phyloP scores from a whole-genome alignment of 2,888 invertebrate species.

The Spisula solida region DNA sequence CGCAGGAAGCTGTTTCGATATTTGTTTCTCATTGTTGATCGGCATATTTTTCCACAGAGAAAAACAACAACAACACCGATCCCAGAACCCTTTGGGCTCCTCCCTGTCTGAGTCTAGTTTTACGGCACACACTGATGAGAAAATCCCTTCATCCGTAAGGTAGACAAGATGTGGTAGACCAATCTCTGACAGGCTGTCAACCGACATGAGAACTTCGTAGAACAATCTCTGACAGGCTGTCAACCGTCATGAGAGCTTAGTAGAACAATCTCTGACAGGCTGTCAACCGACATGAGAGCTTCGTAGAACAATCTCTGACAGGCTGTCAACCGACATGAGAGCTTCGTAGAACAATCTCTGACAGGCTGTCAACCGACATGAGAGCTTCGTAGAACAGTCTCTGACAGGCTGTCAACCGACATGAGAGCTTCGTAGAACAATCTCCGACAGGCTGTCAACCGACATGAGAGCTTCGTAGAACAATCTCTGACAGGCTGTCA shows the following conservation, averaged over 20 bases:
- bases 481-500: conserved; percentile 52
- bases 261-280: conserved; percentile 55
- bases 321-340: conserved; percentile 63
- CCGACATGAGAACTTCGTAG: conserved; percentile 63
- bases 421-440: conserved; percentile 60
- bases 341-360: conserved; percentile 55
- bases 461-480: conserved; percentile 62
- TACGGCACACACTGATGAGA: conserved; percentile 59
- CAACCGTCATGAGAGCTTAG: conserved; percentile 63
- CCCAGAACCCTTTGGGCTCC: conserved; percentile 44
- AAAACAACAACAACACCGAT: conserved; percentile 53
- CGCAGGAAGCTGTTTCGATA: conserved; percentile 54
- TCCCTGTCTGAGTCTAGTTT: conserved; percentile 39
- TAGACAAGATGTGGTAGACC: conserved; percentile 69
- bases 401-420: conserved; percentile 60
- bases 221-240: conserved; percentile 52
- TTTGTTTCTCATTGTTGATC: conserved; percentile 49
- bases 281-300: conserved; percentile 61
- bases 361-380: conserved; percentile 63
- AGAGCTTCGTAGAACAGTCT: conserved; percentile 54
- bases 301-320: conserved; percentile 58
- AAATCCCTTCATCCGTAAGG: conserved; percentile 68
- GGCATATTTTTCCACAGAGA: conserved; percentile 50
- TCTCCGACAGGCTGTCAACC: conserved; percentile 52
- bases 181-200: conserved; percentile 53